Base-by-base conservation (phyloP, 1,140 invertebrate genomes). In the Drusus annulatus region DNA sequence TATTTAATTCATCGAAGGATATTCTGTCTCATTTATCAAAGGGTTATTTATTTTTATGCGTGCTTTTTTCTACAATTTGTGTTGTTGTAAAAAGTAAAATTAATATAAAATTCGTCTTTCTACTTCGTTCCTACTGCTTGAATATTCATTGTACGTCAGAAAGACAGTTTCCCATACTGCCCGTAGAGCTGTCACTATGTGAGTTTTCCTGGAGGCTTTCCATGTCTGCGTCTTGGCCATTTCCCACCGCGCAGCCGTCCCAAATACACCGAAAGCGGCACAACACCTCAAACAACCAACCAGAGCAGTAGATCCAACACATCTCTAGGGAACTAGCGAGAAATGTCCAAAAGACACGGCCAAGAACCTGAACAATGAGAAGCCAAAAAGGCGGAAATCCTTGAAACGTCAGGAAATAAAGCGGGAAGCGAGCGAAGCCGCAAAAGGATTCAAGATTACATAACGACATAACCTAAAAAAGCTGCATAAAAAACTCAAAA, bases 381-480 rank as follows among this genome's bases (percentile, higher is more conserved):
- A 13, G 8, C 0, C 17, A 28, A 21, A 28, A 36, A 3, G 7
- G 62, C 62, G 62, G 21, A 25, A 25, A 65, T 13, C 21, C 16
- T 25, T 10, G 17, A 65, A 65, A 25, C 60, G 62, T 65, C 23
- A 25, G 19, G 36, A 65, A 28, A 65, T 60, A 45, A 45, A 65
- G 62, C 62, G 62, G 62, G 62, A 65, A 65, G n/a, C n/a, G n/a
- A 65, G n/a, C 3, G 17, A 23, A 23, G 23, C 17, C 2, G 19
- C 8, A 60, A 23, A 60, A 60, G n/a, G 23, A 8, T 25, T 21
- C 25, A 28, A 21, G 21, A 28, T 65, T 65, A 65, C 62, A 65
- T 65, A 65, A 65, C n/a, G 16, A 45, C 23, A 65, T 65, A 65
- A 65, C 62, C 23, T 65, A 25, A 25, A 65, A 65, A 7, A 28